Conservation (phyloP, 2,888 invertebrate genomes). For the Alsophila aescularia region DNA sequence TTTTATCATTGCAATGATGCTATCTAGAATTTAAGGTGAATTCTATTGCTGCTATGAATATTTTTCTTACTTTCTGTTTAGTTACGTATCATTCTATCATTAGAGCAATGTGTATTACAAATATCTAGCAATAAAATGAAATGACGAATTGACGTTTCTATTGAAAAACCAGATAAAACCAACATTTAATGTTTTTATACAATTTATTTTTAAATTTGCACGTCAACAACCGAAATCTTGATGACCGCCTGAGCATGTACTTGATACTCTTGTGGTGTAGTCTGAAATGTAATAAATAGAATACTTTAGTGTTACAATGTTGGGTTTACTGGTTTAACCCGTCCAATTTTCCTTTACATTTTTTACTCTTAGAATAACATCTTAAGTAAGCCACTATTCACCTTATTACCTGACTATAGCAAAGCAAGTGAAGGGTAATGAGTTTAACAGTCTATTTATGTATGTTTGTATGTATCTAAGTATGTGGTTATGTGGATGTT, state of each 20-base stretch:
- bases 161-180: slow-evolving; percentile 51
- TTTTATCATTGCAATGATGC: background rate
- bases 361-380: no score
- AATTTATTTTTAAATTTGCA: slow-evolving; percentile 19
- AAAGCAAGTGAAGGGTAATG: no score
- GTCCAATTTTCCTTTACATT: background rate
- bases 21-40: background rate
- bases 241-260: slow-evolving; percentile 47
- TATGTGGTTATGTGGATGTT: no score
- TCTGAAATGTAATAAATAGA: slow-evolving; percentile 54
- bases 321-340: slow-evolving; percentile 29
- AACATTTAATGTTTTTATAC: slow-evolving; percentile 35
- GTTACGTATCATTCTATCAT: no score
- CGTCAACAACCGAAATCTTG: slow-evolving; percentile 52
- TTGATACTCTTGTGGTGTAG: slow-evolving; percentile 51
- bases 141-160: no score
- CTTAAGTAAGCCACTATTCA: no score
- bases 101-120: no score
- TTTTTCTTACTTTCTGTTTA: no score
- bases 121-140: slow-evolving; percentile 13
- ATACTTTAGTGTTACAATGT: slow-evolving; percentile 30
- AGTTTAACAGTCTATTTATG: no score
- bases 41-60: no score
- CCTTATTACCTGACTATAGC: no score
- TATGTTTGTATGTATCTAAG: no score